Conservation (phyloP, 1,140 invertebrate species). For the Drosophila takahashii region DNA sequence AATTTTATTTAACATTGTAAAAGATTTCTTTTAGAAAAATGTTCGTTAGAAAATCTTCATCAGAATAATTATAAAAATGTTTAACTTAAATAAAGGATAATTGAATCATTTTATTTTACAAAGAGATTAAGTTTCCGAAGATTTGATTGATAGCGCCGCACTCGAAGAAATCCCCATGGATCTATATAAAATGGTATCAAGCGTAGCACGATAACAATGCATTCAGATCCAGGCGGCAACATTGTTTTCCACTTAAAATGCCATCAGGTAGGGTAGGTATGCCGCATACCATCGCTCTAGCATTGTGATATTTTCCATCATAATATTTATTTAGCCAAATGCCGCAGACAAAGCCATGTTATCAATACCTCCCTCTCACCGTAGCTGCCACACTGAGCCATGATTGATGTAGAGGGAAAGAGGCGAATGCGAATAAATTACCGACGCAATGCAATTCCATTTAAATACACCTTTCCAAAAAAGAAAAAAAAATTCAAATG, state of each 20-base stretch:
- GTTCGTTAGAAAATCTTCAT: no score
- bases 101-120: not conserved
- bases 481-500: conserved; percentile 11
- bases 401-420: conserved; percentile 34
- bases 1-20: no score
- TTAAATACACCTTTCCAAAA: conserved; percentile 2
- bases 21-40: no score
- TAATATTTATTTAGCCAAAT: conserved; percentile 42
- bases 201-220: conserved; percentile 19
- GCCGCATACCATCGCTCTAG: not conserved
- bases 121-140: not conserved
- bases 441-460: conserved; percentile 14
- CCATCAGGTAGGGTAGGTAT: conserved; percentile 39
- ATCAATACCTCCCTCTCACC: conserved; percentile 12
- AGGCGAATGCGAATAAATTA: conserved; percentile 18
- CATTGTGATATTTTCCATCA: conserved; percentile 21
- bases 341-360: conserved; percentile 32
- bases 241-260: conserved; percentile 71
- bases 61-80: no score
- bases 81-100: no score
- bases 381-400: not conserved
- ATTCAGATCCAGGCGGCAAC: conserved; percentile 31
- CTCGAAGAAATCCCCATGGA: conserved; percentile 7
- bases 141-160: not conserved
- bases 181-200: not conserved